phyloP scores from a whole-genome alignment of 2,797 vertebrate species.

The Enteromius afrohamiltoni region DNA sequence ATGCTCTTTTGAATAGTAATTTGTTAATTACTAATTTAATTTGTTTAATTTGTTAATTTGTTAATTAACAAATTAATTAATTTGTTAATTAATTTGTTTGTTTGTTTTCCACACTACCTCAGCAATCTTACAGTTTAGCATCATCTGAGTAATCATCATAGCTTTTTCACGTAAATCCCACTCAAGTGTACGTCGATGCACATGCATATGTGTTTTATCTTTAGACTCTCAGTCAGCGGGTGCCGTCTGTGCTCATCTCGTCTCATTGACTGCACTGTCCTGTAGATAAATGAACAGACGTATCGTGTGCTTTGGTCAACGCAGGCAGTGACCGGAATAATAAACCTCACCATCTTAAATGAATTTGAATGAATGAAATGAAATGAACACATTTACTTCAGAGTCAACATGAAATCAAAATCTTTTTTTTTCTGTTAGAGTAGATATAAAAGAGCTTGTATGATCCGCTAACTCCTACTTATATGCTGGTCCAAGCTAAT shows the following conservation, averaged over 20 bases:
- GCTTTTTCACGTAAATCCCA: not conserved
- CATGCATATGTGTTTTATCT: not conserved
- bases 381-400: not conserved
- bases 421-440: not conserved
- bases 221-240: not conserved
- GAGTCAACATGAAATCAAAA: not conserved
- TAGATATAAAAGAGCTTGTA: not conserved
- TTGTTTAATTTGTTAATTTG: too few relatives aligned
- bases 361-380: too few relatives aligned
- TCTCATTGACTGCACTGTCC: slow-evolving; percentile 1
- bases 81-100: too few relatives aligned
- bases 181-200: not conserved
- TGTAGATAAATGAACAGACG: slow-evolving; percentile 14
- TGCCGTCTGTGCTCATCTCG: not conserved
- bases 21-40: too few relatives aligned
- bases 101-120: too few relatives aligned
- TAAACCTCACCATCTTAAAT: not conserved
- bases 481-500: not conserved
- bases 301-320: not conserved
- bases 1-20: not conserved
- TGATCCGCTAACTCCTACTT: not conserved
- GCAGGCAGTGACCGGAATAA: slow-evolving; percentile 4
- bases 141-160: not conserved
- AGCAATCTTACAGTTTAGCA: too few relatives aligned
- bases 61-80: too few relatives aligned